Conservation (phyloP, 2,888 invertebrate genomes). For the Thera obeliscata region DNA sequence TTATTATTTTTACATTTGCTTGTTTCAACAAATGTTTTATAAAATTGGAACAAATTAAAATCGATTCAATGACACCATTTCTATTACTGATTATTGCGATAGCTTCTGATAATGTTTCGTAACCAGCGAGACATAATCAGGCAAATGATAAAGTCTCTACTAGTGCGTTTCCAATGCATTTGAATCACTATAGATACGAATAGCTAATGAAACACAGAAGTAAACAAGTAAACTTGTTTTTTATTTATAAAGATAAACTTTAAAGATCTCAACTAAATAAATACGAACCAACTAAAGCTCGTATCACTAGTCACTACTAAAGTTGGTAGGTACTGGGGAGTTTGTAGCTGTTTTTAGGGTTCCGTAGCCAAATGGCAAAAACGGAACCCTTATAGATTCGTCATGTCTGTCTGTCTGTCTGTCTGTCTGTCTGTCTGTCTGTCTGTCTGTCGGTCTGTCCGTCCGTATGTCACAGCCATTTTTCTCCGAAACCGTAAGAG, state of each 20-base stretch:
- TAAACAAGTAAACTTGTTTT: conserved; percentile 7
- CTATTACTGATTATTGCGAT: conserved; percentile 34
- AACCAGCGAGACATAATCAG: conserved; percentile 28
- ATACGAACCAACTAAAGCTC: neutral
- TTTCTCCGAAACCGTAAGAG: too few species aligned
- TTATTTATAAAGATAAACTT: neutral
- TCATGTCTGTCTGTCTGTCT: too few species aligned
- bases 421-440: too few species aligned
- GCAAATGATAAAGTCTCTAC: conserved; percentile 28
- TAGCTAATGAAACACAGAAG: conserved; percentile 1
- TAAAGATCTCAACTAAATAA: neutral
- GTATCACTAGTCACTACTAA: neutral
- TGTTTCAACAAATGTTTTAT: neutral
- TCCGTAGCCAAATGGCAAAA: too few species aligned
- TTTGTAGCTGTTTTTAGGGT: too few species aligned
- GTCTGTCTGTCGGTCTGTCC: too few species aligned
- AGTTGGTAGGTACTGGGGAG: neutral
- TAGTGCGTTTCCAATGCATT: conserved; percentile 40
- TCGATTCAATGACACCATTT: conserved; percentile 35
- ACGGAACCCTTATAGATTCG: too few species aligned
- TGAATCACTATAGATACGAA: conserved; percentile 22
- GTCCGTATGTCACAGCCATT: too few species aligned
- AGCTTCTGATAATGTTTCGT: conserved; percentile 35
- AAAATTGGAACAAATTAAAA: neutral
- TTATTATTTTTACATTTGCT: neutral